Percentiles rank a stretch among this genome's conserved stretches.
These are phyloP conservation scores for Phoxinus phoxinus DNA, from an alignment of 2,113 vertebrate species.

Conservation along the genomic window DNA sequence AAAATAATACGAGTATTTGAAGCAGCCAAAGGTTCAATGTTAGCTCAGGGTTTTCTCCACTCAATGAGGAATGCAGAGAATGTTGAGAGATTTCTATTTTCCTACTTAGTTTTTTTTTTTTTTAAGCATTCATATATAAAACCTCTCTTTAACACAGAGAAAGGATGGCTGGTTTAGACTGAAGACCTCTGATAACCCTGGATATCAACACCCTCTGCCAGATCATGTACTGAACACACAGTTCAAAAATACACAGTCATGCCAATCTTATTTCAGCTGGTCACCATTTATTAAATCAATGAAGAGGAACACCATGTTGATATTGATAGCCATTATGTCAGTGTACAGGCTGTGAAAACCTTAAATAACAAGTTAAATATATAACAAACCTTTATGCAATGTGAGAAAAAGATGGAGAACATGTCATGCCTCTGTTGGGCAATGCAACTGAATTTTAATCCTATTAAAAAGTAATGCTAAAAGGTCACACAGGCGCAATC, in stretches of 20 bases:
- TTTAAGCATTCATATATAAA: background rate
- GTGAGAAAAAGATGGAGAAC: background rate
- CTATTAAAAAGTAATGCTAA: background rate
- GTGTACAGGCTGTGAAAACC: background rate
- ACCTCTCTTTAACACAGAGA: background rate
- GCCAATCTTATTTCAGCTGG: conserved; percentile 13
- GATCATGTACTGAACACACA: conserved; percentile 17
- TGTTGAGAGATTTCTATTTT: background rate
- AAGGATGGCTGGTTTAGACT: background rate
- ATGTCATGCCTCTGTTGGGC: background rate
- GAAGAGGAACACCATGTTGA: conserved; percentile 16
- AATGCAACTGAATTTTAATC: background rate
- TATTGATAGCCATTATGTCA: background rate
- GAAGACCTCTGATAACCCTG: background rate
- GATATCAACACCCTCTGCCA: background rate
- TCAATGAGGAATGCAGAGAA: conserved; percentile 10
- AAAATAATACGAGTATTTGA: background rate
- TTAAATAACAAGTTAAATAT: background rate
- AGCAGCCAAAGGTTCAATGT: background rate
- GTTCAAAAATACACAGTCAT: background rate
- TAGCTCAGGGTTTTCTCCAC: background rate
- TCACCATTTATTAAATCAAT: background rate
- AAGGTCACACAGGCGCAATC: background rate
- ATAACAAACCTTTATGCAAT: background rate
- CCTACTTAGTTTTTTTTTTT: background rate